These are phyloP conservation scores for human DNA, from an alignment of 2,113 vertebrate species.

Conservation along the genomic window GRCh38 chr11:117409501-117410000, in stretches of 20 bases:
- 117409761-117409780: neutral
- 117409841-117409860: neutral
- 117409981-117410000: neutral
- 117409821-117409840: constrained; percentile 21
- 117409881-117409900: neutral
- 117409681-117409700: constrained; percentile 88
- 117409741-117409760: constrained; percentile 39
- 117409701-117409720: constrained; percentile 87
- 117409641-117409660: constrained; percentile 87
- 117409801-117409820: neutral
- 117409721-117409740: constrained; percentile 69
- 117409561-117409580: no score
- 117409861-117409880: constrained; percentile 80
- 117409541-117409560: neutral
- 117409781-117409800: neutral
- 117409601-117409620: constrained; percentile 32
- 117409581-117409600: neutral
- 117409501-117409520: neutral
- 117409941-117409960: constrained; percentile 91
- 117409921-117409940: constrained; percentile 82
- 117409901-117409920: constrained; percentile 36
- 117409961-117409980: constrained; percentile 83
- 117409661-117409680: constrained; percentile 87
- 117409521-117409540: fast-evolving
- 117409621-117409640: neutral